phyloP scores from a whole-genome alignment of 2,888 invertebrate genomes.

The Dorcus parallelipipedus region DNA sequence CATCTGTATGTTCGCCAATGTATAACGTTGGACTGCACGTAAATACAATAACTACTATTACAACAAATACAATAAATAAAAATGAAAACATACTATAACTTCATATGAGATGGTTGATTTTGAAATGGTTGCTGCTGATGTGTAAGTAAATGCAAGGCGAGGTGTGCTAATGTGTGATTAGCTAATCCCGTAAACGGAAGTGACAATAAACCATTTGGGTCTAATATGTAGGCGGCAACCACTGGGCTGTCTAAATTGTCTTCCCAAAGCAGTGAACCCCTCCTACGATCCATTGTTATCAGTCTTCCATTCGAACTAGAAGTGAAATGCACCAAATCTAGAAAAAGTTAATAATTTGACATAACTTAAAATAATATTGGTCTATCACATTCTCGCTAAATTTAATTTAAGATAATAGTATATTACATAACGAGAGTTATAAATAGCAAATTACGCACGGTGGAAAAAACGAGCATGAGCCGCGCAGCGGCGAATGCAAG shows the following conservation, averaged over 20 bases:
- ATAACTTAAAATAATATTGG: background rate
- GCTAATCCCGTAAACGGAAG: conserved; percentile 89
- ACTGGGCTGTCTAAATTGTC: conserved; percentile 85
- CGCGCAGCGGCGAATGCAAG: too few species aligned
- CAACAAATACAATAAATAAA: conserved; percentile 8
- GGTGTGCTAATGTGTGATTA: conserved; percentile 74
- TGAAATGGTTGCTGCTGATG: conserved; percentile 43
- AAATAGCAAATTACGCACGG: too few species aligned
- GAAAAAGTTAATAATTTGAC: conserved; percentile 20
- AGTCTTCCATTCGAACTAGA: conserved; percentile 86
- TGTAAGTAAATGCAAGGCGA: conserved; percentile 41
- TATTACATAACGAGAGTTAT: too few species aligned
- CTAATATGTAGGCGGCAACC: conserved; percentile 80
- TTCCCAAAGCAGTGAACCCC: conserved; percentile 85
- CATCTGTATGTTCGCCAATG: conserved; percentile 83
- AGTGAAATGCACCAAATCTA: conserved; percentile 85
- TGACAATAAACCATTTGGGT: conserved; percentile 72
- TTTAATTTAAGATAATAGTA: too few species aligned
- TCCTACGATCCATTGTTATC: conserved; percentile 77
- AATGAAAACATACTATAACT: conserved; percentile 51
- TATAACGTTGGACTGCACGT: conserved; percentile 81
- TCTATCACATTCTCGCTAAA: too few species aligned
- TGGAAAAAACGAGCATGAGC: too few species aligned
- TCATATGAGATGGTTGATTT: conserved; percentile 49
- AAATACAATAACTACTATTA: conserved; percentile 5